phyloP scores from a whole-genome alignment of 2,113 vertebrate species.

The Pteropus alecto region DNA sequence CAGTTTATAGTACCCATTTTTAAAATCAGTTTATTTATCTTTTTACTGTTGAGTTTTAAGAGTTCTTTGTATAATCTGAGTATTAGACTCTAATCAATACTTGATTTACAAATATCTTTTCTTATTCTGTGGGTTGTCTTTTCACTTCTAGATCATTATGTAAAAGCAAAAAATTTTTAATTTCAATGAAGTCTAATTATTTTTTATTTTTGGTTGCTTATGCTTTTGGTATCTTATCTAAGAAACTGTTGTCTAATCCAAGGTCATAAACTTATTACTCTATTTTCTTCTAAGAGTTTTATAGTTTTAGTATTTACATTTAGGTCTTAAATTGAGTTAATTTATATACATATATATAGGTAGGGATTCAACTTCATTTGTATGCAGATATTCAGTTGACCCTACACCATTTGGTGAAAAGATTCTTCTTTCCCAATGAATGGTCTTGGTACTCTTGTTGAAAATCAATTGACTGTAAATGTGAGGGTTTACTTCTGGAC shows the following conservation, averaged over 20 bases:
- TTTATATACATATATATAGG: background rate
- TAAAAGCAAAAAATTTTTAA: background rate
- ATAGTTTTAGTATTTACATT: background rate
- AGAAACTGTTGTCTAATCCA: background rate
- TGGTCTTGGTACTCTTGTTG: background rate
- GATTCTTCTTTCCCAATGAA: background rate
- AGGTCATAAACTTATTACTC: background rate
- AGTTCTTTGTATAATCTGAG: background rate
- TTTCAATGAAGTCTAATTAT: background rate
- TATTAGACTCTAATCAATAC: background rate
- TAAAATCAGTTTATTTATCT: background rate
- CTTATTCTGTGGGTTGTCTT: background rate
- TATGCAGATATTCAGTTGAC: background rate
- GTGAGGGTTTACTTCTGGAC: no score
- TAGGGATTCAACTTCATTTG: background rate
- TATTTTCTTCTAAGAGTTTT: slow-evolving; percentile 4
- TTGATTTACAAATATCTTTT: background rate
- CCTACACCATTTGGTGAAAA: background rate
- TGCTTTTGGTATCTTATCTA: background rate
- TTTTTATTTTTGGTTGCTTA: background rate
- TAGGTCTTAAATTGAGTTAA: background rate
- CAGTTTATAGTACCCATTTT: background rate
- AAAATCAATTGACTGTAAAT: background rate
- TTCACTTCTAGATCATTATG: background rate
- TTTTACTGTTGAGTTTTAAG: background rate